Evolutionary conservation across 1,140 invertebrate species (phyloP).

Genomic region (Drosophila pseudoananassae): DNA sequence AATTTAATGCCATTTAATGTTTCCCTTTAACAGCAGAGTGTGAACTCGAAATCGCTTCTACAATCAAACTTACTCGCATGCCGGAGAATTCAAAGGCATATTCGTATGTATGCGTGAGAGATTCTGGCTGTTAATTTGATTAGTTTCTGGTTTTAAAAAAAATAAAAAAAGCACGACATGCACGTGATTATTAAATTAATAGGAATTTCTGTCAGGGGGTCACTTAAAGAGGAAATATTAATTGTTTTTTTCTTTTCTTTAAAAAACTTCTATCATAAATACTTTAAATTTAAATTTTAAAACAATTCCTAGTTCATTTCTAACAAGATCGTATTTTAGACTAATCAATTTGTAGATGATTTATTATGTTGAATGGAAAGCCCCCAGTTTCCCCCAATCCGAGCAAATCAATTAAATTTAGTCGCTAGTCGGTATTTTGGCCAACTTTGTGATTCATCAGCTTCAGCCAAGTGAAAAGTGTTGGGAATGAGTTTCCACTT

Average conservation of each 20-base stretch:
- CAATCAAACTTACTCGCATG: conserved; percentile 27
- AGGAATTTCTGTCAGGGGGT: not conserved
- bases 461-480: conserved; percentile 17
- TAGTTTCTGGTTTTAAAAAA: conserved; percentile 10
- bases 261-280: too few species aligned
- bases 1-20: conserved; percentile 44
- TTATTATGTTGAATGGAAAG: not conserved
- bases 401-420: conserved; percentile 19
- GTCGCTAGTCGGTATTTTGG: not conserved
- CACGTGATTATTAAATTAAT: not conserved
- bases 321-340: not conserved
- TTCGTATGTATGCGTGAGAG: conserved; percentile 19
- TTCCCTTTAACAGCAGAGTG: conserved; percentile 40
- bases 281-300: not conserved
- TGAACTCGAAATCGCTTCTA: conserved; percentile 25
- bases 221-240: not conserved
- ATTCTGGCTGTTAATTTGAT: conserved; percentile 14
- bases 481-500: conserved; percentile 47
- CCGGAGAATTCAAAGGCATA: conserved; percentile 24
- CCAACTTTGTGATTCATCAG: conserved; percentile 1
- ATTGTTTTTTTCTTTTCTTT: not conserved
- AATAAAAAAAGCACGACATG: not conserved
- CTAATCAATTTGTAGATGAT: not conserved
- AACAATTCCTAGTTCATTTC: not conserved
- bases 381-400: not conserved